A percentile compares a stretch with the other conserved stretches of the same genome.
Conservation (phyloP, 2,888 invertebrate species). For the Orthonevra nobilis region DNA sequence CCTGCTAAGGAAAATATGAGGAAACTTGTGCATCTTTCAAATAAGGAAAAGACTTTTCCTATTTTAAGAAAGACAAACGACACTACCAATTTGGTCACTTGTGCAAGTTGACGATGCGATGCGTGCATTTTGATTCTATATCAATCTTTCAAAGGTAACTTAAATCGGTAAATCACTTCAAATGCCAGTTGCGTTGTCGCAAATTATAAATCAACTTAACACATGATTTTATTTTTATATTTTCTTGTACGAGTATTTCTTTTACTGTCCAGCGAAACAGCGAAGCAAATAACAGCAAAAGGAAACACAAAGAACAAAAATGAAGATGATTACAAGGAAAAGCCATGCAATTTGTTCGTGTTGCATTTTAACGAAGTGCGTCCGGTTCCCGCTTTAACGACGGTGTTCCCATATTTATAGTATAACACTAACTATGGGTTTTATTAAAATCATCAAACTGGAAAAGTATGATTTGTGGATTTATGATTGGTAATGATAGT, state of each 20-base stretch:
- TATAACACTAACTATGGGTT: no score
- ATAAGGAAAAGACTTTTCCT: conserved; percentile 49
- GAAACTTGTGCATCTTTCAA: conserved; percentile 55
- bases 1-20: conserved; percentile 34
- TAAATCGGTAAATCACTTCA: conserved; percentile 43
- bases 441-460: no score
- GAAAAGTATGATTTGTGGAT: no score
- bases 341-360: conserved; percentile 36
- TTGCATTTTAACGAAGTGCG: conserved; percentile 57
- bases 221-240: conserved; percentile 40
- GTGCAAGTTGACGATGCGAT: no score
- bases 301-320: background rate
- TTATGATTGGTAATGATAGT: no score
- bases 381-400: conserved; percentile 38
- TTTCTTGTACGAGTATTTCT: no score
- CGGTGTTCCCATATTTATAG: no score
- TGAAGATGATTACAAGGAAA: conserved; percentile 32
- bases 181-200: conserved; percentile 42
- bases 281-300: conserved; percentile 4
- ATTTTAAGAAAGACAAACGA: conserved; percentile 3
- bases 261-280: background rate
- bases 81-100: background rate
- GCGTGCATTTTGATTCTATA: no score
- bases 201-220: conserved; percentile 54
- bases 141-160: conserved; percentile 36